Percentiles rank a stretch among this genome's conserved stretches.
Evolutionary conservation across 2,888 invertebrate species (phyloP).

Genomic region (Osedax frankpressi): DNA sequence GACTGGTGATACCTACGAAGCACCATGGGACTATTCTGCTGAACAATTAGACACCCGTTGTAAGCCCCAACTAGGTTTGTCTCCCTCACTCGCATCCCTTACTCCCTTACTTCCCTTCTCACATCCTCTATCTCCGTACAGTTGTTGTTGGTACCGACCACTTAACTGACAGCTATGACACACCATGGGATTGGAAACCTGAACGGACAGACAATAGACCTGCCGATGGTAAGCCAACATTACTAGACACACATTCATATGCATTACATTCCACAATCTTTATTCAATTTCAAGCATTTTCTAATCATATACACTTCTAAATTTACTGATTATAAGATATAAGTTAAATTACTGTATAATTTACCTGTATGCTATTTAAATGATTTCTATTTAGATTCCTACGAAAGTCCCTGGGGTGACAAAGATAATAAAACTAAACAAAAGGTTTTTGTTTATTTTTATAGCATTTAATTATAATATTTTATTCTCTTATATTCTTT

Average conservation of each 20-base stretch:
- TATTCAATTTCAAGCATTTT: too few relatives aligned
- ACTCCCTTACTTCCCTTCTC: background rate
- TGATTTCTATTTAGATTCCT: conserved; percentile 4
- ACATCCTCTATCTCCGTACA: background rate
- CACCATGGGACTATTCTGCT: conserved; percentile 27
- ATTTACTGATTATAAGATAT: too few relatives aligned
- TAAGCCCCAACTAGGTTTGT: background rate
- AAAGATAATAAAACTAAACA: background rate
- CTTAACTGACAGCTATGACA: conserved; percentile 27
- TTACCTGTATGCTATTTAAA: too few relatives aligned
- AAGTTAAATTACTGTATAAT: too few relatives aligned
- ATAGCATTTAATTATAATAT: too few relatives aligned
- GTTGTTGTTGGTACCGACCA: background rate
- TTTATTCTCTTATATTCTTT: too few relatives aligned
- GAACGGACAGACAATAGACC: conserved; percentile 24
- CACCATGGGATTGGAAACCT: conserved; percentile 29
- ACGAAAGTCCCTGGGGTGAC: conserved; percentile 23
- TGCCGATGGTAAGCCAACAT: background rate
- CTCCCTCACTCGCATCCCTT: background rate
- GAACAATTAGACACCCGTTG: conserved; percentile 9
- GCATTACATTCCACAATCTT: too few relatives aligned
- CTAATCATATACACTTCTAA: too few relatives aligned
- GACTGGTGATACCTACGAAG: conserved; percentile 20
- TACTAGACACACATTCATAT: too few relatives aligned
- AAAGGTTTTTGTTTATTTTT: too few relatives aligned